Conservation (phyloP, 2,888 invertebrate genomes). For the Lymantria monacha region DNA sequence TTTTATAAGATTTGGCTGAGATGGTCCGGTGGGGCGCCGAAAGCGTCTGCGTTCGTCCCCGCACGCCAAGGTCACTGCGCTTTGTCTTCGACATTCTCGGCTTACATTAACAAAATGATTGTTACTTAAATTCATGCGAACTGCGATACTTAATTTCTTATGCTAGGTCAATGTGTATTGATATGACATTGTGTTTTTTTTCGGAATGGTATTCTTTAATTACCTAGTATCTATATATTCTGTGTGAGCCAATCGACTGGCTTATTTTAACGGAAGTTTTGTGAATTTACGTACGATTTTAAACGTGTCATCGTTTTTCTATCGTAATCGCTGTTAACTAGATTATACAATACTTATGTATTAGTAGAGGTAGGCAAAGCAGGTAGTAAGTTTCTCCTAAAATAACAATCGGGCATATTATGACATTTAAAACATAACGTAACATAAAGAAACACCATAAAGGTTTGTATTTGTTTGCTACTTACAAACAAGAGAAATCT, state of each 20-base stretch:
- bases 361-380: constrained; percentile 9
- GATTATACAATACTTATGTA: not conserved
- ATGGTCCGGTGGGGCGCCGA: constrained; percentile 70
- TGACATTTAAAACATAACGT: not conserved
- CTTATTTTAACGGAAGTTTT: not conserved
- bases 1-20: constrained; percentile 74
- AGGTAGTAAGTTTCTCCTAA: constrained; percentile 28
- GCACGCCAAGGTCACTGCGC: constrained; percentile 62
- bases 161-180: constrained; percentile 57
- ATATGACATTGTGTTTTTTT: constrained; percentile 44
- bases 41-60: constrained; percentile 55
- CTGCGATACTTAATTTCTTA: constrained; percentile 51
- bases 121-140: constrained; percentile 73
- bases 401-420: constrained; percentile 15
- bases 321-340: not conserved
- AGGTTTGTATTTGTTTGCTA: constrained; percentile 1
- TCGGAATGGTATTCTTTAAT: constrained; percentile 7
- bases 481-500: no score
- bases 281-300: not conserved
- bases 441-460: not conserved
- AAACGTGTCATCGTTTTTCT: constrained; percentile 22
- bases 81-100: constrained; percentile 73
- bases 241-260: not conserved
- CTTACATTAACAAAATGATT: constrained; percentile 66
- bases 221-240: not conserved